Percentiles rank a stretch among this genome's conserved stretches.
Conservation (phyloP, 2,888 invertebrate genomes). For the Euspilapteryx auroguttella region DNA sequence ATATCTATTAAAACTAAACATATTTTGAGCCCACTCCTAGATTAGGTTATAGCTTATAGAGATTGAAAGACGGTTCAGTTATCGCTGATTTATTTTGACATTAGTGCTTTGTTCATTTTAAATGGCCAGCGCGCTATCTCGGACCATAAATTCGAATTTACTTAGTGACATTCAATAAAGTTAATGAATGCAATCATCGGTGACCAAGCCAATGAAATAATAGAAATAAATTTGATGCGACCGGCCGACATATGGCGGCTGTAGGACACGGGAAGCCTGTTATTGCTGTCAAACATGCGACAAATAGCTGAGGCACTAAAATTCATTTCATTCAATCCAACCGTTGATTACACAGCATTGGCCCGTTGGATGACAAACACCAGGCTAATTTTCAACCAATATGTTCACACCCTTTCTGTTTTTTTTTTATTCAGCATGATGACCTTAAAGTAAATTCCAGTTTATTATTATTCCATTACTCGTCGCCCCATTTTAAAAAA, state of each 20-base stretch:
- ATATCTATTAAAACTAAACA: neutral
- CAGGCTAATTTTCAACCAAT: conserved; percentile 45
- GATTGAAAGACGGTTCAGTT: neutral
- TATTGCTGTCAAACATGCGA: conserved; percentile 62
- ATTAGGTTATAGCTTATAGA: neutral
- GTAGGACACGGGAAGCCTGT: conserved; percentile 54
- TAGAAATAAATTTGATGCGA: conserved; percentile 59
- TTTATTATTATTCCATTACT: conserved; percentile 62
- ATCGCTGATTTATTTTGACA: neutral
- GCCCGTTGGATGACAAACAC: conserved; percentile 47
- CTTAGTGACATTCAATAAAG: conserved; percentile 55
- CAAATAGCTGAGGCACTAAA: conserved; percentile 44
- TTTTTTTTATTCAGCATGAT: conserved; percentile 49
- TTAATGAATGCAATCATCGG: conserved; percentile 56
- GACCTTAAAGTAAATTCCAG: conserved; percentile 60
- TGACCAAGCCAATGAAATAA: conserved; percentile 55
- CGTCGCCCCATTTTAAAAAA: conserved; percentile 56
- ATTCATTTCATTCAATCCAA: conserved; percentile 46
- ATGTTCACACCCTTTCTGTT: conserved; percentile 56
- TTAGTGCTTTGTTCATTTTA: neutral
- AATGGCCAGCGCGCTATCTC: conserved; percentile 47
- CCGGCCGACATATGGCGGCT: conserved; percentile 55
- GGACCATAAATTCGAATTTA: conserved; percentile 54
- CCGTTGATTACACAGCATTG: conserved; percentile 57
- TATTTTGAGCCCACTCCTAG: neutral